Conservation (phyloP, 2,888 invertebrate genomes). For the Scrobipalpa atriplicella region DNA sequence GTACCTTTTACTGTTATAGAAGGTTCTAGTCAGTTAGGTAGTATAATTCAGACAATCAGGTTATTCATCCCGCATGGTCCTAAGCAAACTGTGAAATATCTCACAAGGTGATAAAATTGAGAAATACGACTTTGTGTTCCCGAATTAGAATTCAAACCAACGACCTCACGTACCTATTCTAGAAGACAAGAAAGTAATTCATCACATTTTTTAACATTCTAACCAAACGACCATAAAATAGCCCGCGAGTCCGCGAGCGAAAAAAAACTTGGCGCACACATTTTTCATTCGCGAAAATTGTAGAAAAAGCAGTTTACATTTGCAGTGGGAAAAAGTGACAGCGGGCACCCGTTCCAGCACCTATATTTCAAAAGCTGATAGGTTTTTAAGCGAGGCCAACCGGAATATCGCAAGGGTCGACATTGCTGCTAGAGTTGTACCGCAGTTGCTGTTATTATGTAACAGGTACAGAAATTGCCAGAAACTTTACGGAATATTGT, state of each 20-base stretch:
- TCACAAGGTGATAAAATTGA: no score
- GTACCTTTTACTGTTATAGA: no score
- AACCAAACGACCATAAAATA: conserved; percentile 5
- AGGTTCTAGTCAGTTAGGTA: neutral
- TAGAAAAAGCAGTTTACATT: conserved; percentile 26
- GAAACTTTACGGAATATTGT: no score
- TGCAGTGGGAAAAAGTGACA: conserved; percentile 24
- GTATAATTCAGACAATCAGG: no score
- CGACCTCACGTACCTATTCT: neutral
- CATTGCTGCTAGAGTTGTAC: neutral
- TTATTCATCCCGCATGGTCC: no score
- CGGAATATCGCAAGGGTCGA: conserved; percentile 28
- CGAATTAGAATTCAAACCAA: no score
- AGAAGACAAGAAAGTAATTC: neutral
- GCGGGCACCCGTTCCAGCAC: conserved; percentile 15
- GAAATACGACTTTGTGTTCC: no score
- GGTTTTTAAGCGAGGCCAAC: conserved; percentile 32
- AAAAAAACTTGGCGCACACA: conserved; percentile 4
- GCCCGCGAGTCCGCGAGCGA: neutral
- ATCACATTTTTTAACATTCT: neutral
- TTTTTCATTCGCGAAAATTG: conserved; percentile 16
- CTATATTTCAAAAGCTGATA: conserved; percentile 36
- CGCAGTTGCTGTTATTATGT: neutral
- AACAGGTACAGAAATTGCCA: neutral
- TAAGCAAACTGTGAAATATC: no score